Conservation (phyloP, 1,140 invertebrate genomes). For the Drosophila ambigua region DNA sequence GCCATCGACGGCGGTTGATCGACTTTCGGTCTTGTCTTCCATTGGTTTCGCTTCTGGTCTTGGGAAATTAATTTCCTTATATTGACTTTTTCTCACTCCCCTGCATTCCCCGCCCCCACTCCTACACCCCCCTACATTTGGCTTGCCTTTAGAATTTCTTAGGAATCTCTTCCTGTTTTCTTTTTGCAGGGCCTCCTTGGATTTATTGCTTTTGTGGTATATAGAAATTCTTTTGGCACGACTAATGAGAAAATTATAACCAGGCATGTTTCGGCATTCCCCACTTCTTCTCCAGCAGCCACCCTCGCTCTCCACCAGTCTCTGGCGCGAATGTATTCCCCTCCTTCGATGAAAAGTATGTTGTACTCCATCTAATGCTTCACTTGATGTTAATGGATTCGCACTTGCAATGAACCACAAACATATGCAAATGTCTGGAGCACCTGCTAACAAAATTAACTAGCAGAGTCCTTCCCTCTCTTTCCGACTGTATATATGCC, state of each 20-base stretch:
- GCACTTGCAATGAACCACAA: conserved; percentile 80
- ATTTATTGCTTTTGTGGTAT: conserved; percentile 61
- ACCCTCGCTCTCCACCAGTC: too few species aligned
- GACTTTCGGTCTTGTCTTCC: too few species aligned
- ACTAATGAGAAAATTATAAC: conserved; percentile 73
- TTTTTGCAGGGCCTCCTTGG: conserved; percentile 32
- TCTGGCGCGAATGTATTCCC: too few species aligned
- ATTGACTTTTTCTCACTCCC: conserved; percentile 64
- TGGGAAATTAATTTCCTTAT: conserved; percentile 75
- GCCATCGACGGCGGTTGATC: too few species aligned
- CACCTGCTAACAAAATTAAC: conserved; percentile 80
- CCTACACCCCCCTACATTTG: conserved; percentile 29
- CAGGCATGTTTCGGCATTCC: conserved; percentile 6
- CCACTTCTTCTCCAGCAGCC: too few species aligned
- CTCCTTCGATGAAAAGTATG: too few species aligned
- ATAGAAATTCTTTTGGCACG: conserved; percentile 52
- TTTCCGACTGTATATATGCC: too few species aligned
- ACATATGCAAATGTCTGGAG: conserved; percentile 78
- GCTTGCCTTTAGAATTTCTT: conserved; percentile 43
- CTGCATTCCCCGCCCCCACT: neutral
- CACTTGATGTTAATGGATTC: conserved; percentile 78
- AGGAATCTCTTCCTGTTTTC: conserved; percentile 25
- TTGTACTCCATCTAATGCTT: conserved; percentile 42
- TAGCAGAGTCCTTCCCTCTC: conserved; percentile 43
- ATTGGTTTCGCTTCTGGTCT: conserved; percentile 31